Evolutionary conservation across 2,888 invertebrate species (phyloP).

Genomic region (Aspidapion aeneum): DNA sequence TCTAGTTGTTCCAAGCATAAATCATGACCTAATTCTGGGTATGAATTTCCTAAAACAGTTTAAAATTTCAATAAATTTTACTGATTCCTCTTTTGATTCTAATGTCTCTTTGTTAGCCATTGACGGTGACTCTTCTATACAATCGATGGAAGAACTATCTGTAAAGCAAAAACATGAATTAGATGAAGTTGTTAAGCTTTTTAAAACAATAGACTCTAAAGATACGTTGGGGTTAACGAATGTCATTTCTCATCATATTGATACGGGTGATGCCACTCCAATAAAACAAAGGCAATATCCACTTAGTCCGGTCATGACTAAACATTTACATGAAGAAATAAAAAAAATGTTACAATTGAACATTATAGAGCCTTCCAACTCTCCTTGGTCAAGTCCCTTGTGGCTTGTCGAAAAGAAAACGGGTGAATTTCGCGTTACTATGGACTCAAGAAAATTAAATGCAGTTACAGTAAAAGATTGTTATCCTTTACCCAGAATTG

Average conservation of each 20-base stretch:
- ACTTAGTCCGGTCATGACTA: conserved; percentile 9
- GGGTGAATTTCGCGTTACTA: no score
- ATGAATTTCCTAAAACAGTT: no score
- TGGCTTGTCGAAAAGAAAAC: conserved; percentile 31
- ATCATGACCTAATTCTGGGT: no score
- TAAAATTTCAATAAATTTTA: no score
- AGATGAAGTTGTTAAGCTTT: background rate
- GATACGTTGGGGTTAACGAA: conserved; percentile 7
- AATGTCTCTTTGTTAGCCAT: no score
- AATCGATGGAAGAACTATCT: background rate
- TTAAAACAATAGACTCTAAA: conserved; percentile 1
- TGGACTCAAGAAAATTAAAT: no score
- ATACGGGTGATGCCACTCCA: conserved; percentile 9
- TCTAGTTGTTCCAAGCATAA: no score
- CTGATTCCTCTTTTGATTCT: no score
- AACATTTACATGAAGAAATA: conserved; percentile 7
- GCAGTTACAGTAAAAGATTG: no score
- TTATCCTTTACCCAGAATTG: no score
- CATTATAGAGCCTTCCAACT: conserved; percentile 26
- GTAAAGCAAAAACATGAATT: background rate
- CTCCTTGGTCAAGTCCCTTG: conserved; percentile 32
- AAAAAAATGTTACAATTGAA: conserved; percentile 8
- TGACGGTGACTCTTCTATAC: no score
- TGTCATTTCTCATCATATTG: conserved; percentile 3
- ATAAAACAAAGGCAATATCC: conserved; percentile 13